These are phyloP conservation scores for Drosophila erecta DNA, from an alignment of 1,140 invertebrate genomes.

Conservation along the genomic window DNA sequence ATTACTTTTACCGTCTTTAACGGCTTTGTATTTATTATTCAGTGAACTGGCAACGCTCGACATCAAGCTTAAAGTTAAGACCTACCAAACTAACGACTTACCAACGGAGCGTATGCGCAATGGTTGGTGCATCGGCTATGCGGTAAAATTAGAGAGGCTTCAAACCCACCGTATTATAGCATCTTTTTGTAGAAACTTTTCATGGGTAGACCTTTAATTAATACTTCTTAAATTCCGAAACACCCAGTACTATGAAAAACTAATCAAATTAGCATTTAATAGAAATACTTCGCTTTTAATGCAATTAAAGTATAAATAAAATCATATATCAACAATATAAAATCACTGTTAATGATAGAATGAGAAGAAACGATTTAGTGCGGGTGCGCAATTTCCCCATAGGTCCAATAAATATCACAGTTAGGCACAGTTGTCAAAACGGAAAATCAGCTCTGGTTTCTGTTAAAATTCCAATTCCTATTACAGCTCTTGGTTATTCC, in stretches of 20 bases:
- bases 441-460: slow-evolving; percentile 11
- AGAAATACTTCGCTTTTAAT: slow-evolving; percentile 36
- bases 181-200: background rate
- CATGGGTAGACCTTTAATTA: too few species aligned
- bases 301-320: slow-evolving; percentile 48
- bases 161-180: background rate
- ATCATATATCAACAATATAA: slow-evolving; percentile 45
- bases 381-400: slow-evolving; percentile 25
- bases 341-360: slow-evolving; percentile 24
- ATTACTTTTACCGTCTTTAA: slow-evolving; percentile 54
- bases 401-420: slow-evolving; percentile 74
- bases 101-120: slow-evolving; percentile 50
- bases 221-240: too few species aligned
- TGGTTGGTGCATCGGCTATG: slow-evolving; percentile 24
- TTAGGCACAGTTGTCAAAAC: slow-evolving; percentile 39
- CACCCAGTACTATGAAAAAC: background rate
- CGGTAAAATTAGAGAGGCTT: background rate
- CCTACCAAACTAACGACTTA: background rate
- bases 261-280: slow-evolving; percentile 1
- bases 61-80: slow-evolving; percentile 2
- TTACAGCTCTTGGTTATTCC: slow-evolving; percentile 13
- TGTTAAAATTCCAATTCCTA: slow-evolving; percentile 19
- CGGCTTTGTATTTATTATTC: slow-evolving; percentile 9
- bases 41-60: slow-evolving; percentile 40
- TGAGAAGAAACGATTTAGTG: slow-evolving; percentile 52